Evolutionary conservation across 2,113 vertebrate species (phyloP), one percentile per base, ranked within the genome.

Genomic region (Emydocephalus ijimae): DNA sequence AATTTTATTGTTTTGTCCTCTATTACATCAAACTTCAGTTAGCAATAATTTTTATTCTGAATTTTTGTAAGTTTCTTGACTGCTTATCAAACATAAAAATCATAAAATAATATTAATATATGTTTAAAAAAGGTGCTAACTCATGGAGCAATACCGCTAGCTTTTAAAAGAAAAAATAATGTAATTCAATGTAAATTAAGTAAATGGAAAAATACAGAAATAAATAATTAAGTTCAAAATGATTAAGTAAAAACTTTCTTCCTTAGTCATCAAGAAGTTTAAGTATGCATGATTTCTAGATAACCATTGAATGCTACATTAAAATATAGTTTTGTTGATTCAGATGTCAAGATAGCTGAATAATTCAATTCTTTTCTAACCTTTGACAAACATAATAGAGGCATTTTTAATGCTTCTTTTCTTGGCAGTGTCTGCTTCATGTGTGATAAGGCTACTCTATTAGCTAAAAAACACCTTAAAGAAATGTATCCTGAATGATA

Each of bases 281-380:
- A 43, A 61, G 39, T 48, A 86, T 57, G 52, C 48, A 90, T 52
- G 3, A 90, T 91, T 91, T 87, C 26, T 34, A 91, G n/a, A n/a
- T 85, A 91, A 39, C 90, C 74, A 18, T 34, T 43, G 26, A 39
- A 91, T 54, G 48, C 48, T 91, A 21, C 23, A 87, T 57, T 86
- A 24, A 91, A 91, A 59, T 24, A 45, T 90, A 85, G 34, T 86
- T 86, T 8, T 86, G 24, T 45, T 91, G 54, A 57, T 29, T 64
- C 90, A 59, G n/a, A 86, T 91, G 86, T 87, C 15, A 10, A 86
- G 26, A 11, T 12, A 91, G 39, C n/a, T 87, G 55, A 86, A 86
- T 91, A 91, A 34, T 87, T 91, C 90, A 91, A 45, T 14, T 86
- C 54, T 87, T 45, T 87, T 87, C 54, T 86, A 45, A 91, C 43